A percentile compares a stretch with the other conserved stretches of the same genome.
Conservation (phyloP, 2,113 vertebrate genomes). For the Forbesichthys papilliferus region DNA sequence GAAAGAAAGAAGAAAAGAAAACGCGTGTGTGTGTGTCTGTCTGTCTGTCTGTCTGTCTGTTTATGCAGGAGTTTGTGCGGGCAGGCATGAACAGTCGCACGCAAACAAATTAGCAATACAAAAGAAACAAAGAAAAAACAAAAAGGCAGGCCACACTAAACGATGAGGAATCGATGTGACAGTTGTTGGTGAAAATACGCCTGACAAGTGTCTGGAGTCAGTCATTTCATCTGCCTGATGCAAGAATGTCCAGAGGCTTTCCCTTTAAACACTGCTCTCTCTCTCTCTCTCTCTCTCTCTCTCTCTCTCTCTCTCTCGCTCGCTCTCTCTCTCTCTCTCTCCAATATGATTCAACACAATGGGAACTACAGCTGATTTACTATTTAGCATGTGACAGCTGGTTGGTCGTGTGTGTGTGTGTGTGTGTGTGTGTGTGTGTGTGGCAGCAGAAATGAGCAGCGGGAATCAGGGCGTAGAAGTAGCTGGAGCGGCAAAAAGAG, state of each 20-base stretch:
- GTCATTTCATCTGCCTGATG: background rate
- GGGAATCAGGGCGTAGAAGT: too few species aligned
- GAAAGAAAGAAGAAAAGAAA: background rate
- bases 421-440: background rate
- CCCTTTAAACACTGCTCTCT: conserved; percentile 16
- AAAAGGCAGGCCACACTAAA: background rate
- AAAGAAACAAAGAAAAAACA: background rate
- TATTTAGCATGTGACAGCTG: background rate
- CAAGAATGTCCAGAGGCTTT: conserved; percentile 6
- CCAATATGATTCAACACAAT: conserved; percentile 17
- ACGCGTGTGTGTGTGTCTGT: background rate
- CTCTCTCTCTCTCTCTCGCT: background rate
- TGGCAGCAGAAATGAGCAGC: too few species aligned
- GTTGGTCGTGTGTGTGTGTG: conserved; percentile 8
- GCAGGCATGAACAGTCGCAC: too few species aligned
- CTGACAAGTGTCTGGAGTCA: too few species aligned
- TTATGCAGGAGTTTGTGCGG: background rate
- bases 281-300: conserved; percentile 4
- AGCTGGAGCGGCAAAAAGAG: too few species aligned
- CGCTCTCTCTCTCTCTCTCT: background rate
- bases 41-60: background rate
- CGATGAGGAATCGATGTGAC: background rate
- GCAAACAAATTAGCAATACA: too few species aligned
- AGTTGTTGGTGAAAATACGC: too few species aligned
- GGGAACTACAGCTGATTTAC: conserved; percentile 29